These are phyloP conservation scores for Vireo altiloquus DNA, from an alignment of 2,113 vertebrate genomes.

Conservation along the genomic window DNA sequence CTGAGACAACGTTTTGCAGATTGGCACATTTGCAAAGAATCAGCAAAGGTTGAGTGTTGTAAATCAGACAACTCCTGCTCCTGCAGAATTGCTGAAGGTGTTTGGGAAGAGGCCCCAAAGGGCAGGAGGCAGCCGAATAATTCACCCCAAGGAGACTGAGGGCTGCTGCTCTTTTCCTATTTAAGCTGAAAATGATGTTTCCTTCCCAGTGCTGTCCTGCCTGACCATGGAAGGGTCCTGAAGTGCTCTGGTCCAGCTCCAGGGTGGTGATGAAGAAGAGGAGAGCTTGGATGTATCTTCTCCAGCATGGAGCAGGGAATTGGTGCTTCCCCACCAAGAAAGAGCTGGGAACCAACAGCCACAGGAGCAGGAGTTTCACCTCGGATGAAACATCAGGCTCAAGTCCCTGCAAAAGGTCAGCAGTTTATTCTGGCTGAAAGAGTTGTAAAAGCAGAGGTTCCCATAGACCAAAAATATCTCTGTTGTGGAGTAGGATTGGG, in stretches of 20 bases:
- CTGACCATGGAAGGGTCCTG: accelerated
- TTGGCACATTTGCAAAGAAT: not conserved
- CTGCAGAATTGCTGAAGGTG: not conserved
- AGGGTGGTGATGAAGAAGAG: not conserved
- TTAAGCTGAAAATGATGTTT: not conserved
- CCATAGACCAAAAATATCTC: not conserved
- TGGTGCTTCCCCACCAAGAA: not conserved
- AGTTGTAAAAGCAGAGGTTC: not conserved
- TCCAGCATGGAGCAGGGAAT: not conserved
- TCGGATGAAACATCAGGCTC: accelerated
- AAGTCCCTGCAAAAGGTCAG: not conserved
- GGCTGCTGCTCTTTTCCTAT: not conserved
- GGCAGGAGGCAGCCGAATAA: not conserved
- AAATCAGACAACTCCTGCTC: not conserved
- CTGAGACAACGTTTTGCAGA: not conserved
- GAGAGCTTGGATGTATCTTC: not conserved
- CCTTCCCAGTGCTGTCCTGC: not conserved
- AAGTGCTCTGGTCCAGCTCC: not conserved
- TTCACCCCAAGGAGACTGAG: not conserved
- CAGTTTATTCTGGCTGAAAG: not conserved
- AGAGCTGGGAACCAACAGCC: not conserved
- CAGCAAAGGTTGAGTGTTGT: not conserved
- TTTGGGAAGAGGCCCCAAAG: not conserved
- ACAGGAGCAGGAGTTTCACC: not conserved
- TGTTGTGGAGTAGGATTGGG: not conserved